Base-by-base conservation (phyloP, 2,113 vertebrate species). In the Andinoacara biseriatus region DNA sequence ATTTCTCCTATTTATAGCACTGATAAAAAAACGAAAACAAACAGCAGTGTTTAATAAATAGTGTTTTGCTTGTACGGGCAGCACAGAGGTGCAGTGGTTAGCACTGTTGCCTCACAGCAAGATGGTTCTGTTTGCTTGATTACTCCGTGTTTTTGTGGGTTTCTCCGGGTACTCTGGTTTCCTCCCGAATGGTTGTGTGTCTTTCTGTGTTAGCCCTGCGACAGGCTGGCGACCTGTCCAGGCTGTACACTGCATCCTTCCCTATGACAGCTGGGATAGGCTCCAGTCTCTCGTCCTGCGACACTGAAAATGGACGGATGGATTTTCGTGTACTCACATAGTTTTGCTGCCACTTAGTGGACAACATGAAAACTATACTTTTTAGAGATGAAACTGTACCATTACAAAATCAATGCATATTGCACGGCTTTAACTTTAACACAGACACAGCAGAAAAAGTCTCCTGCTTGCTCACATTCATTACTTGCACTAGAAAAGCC, bases 321-420 rank as follows among this genome's bases (percentile, higher is more conserved):
- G 26, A 3, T 33, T 33, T 33, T 6, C 6, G 6, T 33, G 43
- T n/a, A n/a, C 46, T 52, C 52, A 15, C 17, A 5, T 8, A 59
- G 77, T 26, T 90, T 58, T 94, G 84, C 82, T 88, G 87, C 86
- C 92, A 80, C 83, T 29, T 82, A 60, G 84, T 92, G 92, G 91
- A 63, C 43, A 40, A 18, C 49, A 49, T 40, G 10, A 22, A 54
- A 52, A 54, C 3, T 18, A 20, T 33, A 52, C 10, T 29, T 10
- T 24, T 20, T 15, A 11, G 2, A 52, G 54, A n/a, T n/a, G n/a
- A 57, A 72, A 74, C 60, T 78, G 49, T 52, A 13, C 31, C 69
- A 78, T 14, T 31, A 26, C 24, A 52, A 31, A 52, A 72, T 43
- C 4, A 72, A 52, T 52, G 46, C 65, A 72, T 72, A 72, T 52